Base-by-base conservation (phyloP, 2,888 invertebrate genomes). In the Autographa pulchrina region DNA sequence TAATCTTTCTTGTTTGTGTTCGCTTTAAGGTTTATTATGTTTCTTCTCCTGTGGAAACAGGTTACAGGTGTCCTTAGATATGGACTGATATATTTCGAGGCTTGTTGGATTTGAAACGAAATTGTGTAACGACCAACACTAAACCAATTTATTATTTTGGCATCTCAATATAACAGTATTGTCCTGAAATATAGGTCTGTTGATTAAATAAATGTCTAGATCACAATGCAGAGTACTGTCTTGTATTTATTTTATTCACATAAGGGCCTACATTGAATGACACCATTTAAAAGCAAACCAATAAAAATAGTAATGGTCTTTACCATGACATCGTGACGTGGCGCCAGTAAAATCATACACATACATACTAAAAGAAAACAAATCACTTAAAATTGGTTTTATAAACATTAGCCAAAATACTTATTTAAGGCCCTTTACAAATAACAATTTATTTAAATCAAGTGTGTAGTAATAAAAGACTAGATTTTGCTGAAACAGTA, bases 1-100 rank as follows among this genome's bases (percentile, higher is more conserved):
- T 67, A 38, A 60, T 72, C 32, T 69, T 68, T 31, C 41, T 65
- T 74, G 52, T 65, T 61, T 64, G 56, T 70, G 59, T 71, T 72
- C 63, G 69, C 58, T 72, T 63, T 65, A 35, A 31, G 60, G 32
- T 8, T 32, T 62, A 70, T 73, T 38, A 52, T 68, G 20, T 54
- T n/a, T 54, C 52, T 11, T 59, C 35, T 59, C 64, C 70, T 67
- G 62, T 41, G 62, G 25, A 16, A 43, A 41, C 32, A 58, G 43
- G 20, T 65, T 67, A 68, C 41, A 18, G 52, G 62, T 16, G 52
- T 32, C 14, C 35, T 14, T 25, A 64, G 72, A 68, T 67, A 64
- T 43, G 38, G 62, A 58, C 62, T 32, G 11, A 7, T 25, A 20
- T 25, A 2, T 56, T 56, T 54, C 9, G 43, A n/a, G 16, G 16